phyloP scores from a whole-genome alignment of 2,888 invertebrate genomes.

The Hanleya hanleyi region DNA sequence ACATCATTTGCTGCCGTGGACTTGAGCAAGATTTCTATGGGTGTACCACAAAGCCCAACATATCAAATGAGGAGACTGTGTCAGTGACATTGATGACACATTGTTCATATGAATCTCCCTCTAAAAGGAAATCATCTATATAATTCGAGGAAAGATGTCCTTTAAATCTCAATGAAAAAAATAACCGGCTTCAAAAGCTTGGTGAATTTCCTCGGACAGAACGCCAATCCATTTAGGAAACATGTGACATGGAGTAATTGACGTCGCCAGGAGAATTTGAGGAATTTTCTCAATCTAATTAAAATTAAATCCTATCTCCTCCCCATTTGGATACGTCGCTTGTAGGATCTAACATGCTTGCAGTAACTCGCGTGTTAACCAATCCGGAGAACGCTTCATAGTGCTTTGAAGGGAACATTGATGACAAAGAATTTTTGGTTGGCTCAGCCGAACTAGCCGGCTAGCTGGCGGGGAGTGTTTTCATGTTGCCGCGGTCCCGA shows the following conservation, averaged over 20 bases:
- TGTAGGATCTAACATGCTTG: too few relatives aligned
- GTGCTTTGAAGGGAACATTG: too few relatives aligned
- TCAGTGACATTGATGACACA: conserved; percentile 4
- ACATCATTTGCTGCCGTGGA: neutral
- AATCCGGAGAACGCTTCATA: too few relatives aligned
- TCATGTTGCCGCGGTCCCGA: too few relatives aligned
- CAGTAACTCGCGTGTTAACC: too few relatives aligned
- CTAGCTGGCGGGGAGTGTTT: too few relatives aligned
- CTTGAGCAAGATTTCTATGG: neutral
- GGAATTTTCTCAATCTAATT: too few relatives aligned
- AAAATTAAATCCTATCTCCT: too few relatives aligned
- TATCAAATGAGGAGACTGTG: neutral
- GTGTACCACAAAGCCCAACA: neutral
- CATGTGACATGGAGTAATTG: neutral
- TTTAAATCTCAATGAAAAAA: neutral
- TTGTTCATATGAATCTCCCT: neutral
- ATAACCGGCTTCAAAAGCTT: neutral
- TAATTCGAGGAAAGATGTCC: neutral
- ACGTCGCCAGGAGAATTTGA: too few relatives aligned
- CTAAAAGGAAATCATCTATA: neutral
- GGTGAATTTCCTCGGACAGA: neutral
- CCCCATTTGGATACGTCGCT: too few relatives aligned
- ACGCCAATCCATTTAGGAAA: neutral
- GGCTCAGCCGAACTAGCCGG: too few relatives aligned
- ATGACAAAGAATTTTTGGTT: too few relatives aligned